A percentile compares a stretch with the other conserved stretches of the same genome.
Conservation (phyloP, 2,113 vertebrate genomes). For the Forbesichthys papilliferus region DNA sequence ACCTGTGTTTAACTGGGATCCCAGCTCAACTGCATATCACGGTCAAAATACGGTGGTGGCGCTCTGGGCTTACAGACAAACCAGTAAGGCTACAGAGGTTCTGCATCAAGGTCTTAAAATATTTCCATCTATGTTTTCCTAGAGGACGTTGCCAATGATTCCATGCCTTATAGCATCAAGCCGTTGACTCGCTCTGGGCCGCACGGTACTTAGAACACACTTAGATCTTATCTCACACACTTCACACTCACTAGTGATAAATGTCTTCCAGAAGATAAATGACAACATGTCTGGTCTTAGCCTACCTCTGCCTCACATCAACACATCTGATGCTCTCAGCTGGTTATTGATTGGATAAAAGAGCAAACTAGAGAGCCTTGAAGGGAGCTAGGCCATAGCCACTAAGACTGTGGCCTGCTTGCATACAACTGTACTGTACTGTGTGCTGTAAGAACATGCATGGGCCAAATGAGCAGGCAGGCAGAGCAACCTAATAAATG, state of each 20-base stretch:
- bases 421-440: no score
- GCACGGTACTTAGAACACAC: conserved; percentile 22
- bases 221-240: conserved; percentile 33
- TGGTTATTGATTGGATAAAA: conserved; percentile 66
- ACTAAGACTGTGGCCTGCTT: background rate
- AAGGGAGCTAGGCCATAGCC: conserved; percentile 38
- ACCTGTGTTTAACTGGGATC: no score
- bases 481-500: no score
- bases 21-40: no score
- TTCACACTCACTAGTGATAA: conserved; percentile 47
- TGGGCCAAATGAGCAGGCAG: no score
- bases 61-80: no score
- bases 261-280: conserved; percentile 34
- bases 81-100: no score
- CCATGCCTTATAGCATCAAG: no score
- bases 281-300: conserved; percentile 29
- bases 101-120: no score
- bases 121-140: no score
- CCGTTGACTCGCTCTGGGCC: conserved; percentile 2
- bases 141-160: no score
- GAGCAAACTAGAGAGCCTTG: conserved; percentile 23
- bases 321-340: conserved; percentile 28
- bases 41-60: no score
- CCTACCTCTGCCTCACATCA: conserved; percentile 35
- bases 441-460: conserved; percentile 7